Base-by-base conservation (phyloP, 2,888 invertebrate genomes). In the Agrochola litura region DNA sequence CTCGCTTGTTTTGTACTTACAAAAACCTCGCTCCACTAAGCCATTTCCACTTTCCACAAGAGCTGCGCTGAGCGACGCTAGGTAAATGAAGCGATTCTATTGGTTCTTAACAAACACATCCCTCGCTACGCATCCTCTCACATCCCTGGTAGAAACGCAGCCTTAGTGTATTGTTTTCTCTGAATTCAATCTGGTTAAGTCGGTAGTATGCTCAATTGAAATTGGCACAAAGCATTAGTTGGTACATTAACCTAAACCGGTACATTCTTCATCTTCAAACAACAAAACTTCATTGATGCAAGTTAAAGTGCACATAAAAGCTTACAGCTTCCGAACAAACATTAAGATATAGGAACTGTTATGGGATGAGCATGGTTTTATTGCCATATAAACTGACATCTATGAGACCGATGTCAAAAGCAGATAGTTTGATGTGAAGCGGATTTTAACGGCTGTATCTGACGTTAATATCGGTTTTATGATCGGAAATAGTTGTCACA, bases 301-400 rank as follows among this genome's bases (percentile, higher is more conserved):
- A 83, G 83, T 81, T 85, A 75, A 86, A 88, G 81, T 81, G 73
- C 89, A 87, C 91, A 92, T 92, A 92, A 93, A 91, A 92, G 89
- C 90, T 94, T 92, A 95, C 91, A 92, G 91, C 90, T 93, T 93
- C 93, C 91, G 89, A 90, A 89, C 89, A 89, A 87, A 86, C 89
- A 91, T 93, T 91, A 89, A 91, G 90, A 90, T 93, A 92, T 93
- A 93, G 90, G 87, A 88, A 91, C 91, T 93, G 92, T 93, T 94
- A 93, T 93, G 91, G 88, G 87, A 84, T 85, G 79, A 91, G 92
- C 92, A 93, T 93, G 91, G 91, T 92, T 95, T 95, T 95, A 95
- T 94, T 92, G 92, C 91, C 88, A 85, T 93, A 93, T 95, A 93
- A 95, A 94, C 89, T 92, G 90, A 89, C 90, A 90, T 88, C 89